Conservation (phyloP, 2,888 invertebrate genomes). For the Orthosia cruda region DNA sequence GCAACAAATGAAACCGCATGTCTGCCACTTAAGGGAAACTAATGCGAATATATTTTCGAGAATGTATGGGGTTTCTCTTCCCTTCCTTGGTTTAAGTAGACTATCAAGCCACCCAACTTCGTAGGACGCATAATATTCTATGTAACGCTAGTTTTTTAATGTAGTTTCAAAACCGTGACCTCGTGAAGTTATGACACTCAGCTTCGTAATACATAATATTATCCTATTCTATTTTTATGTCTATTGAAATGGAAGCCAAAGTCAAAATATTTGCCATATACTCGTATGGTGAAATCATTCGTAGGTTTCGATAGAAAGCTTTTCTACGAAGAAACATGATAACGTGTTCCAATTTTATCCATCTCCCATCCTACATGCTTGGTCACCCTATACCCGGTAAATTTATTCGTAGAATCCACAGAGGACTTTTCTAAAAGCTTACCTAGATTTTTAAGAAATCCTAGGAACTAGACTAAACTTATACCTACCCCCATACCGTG, state of each 20-base stretch:
- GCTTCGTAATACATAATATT: too few relatives aligned
- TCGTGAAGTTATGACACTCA: too few relatives aligned
- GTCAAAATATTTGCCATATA: too few relatives aligned
- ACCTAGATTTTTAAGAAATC: conserved; percentile 42
- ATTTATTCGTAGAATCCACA: conserved; percentile 39
- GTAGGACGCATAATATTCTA: too few relatives aligned
- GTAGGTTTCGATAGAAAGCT: not conserved
- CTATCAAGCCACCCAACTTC: too few relatives aligned
- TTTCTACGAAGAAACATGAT: not conserved
- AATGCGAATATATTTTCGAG: not conserved
- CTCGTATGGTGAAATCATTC: too few relatives aligned
- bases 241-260: too few relatives aligned
- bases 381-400: conserved; percentile 30
- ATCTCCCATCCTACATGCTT: not conserved
- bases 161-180: too few relatives aligned
- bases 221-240: too few relatives aligned
- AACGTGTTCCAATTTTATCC: not conserved
- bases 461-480: conserved; percentile 40
- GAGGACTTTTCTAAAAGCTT: conserved; percentile 21
- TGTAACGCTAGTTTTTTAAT: not conserved
- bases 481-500: conserved; percentile 36
- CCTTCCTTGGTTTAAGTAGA: not conserved
- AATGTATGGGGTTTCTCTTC: conserved; percentile 5
- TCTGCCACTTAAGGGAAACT: conserved; percentile 19
- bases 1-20: conserved; percentile 54